A percentile compares a stretch with the other conserved stretches of the same genome.
phyloP scores from a whole-genome alignment of 2,888 invertebrate genomes.

The Lochmaea capreae region DNA sequence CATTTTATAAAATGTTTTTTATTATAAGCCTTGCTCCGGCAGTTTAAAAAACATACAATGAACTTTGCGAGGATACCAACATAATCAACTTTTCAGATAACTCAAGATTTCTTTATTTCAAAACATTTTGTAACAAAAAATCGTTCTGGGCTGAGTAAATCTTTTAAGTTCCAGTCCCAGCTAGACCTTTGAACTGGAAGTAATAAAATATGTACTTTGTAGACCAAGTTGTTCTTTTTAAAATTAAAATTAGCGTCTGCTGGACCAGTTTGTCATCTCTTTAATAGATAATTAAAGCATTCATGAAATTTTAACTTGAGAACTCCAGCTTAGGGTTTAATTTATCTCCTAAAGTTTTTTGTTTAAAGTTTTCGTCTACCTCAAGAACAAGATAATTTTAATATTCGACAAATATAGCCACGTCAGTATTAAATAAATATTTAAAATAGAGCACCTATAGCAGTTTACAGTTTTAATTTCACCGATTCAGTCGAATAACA shows the following conservation, averaged over 20 bases:
- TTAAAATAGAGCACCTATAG: too few relatives aligned
- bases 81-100: too few relatives aligned
- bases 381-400: not conserved
- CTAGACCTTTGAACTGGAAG: not conserved
- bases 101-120: not conserved
- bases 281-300: constrained; percentile 19
- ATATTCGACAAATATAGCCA: not conserved
- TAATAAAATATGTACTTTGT: constrained; percentile 10
- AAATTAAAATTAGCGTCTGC: constrained; percentile 14
- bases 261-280: constrained; percentile 5
- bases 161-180: not conserved
- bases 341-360: not conserved
- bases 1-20: too few relatives aligned
- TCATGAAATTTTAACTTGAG: constrained; percentile 1
- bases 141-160: not conserved
- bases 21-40: too few relatives aligned
- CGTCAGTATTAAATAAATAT: not conserved
- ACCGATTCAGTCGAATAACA: too few relatives aligned
- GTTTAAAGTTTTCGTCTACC: not conserved
- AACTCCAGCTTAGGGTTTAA: not conserved
- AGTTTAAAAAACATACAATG: too few relatives aligned
- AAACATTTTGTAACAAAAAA: not conserved
- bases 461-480: too few relatives aligned
- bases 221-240: not conserved
- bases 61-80: too few relatives aligned